Conservation (phyloP, 2,888 invertebrate genomes). For the Chrysolina oricalcia region DNA sequence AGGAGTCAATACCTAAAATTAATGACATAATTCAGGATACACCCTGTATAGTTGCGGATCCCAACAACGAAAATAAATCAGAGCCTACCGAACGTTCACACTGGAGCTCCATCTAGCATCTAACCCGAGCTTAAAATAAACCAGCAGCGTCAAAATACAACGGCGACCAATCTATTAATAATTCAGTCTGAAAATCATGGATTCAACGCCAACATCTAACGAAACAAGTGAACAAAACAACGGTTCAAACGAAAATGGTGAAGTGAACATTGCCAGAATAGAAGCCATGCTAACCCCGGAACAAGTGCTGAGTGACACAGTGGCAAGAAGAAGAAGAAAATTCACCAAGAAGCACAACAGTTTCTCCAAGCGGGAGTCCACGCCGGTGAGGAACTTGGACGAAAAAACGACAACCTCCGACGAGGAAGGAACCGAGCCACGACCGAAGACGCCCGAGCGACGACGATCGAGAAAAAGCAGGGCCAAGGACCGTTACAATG, state of each 20-base stretch:
- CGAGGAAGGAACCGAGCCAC: slow-evolving; percentile 62
- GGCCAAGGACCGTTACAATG: slow-evolving; percentile 39
- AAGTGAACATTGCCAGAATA: slow-evolving; percentile 59
- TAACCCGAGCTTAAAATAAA: slow-evolving; percentile 49
- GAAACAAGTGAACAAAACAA: slow-evolving; percentile 48
- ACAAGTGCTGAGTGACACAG: slow-evolving; percentile 74
- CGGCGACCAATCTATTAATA: slow-evolving; percentile 63
- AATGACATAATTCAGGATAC: too few species aligned
- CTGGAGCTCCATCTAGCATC: slow-evolving; percentile 28
- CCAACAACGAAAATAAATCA: slow-evolving; percentile 1
- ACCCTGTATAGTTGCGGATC: neutral
- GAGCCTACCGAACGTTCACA: neutral
- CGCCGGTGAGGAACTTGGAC: slow-evolving; percentile 74
- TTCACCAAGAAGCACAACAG: slow-evolving; percentile 75
- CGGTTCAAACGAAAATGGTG: slow-evolving; percentile 39
- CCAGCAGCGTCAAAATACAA: slow-evolving; percentile 37
- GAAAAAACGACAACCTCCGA: slow-evolving; percentile 66
- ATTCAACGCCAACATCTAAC: slow-evolving; percentile 62
- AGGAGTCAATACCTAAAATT: too few species aligned
- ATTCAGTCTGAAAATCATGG: slow-evolving; percentile 67
- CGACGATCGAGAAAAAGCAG: slow-evolving; percentile 56
- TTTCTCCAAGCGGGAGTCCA: slow-evolving; percentile 77
- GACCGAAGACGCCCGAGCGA: slow-evolving; percentile 67
- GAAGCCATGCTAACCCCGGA: slow-evolving; percentile 69
- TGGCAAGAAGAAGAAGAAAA: slow-evolving; percentile 77